Conservation (phyloP, 2,113 vertebrate species). For the Psammodynastes pulverulentus region DNA sequence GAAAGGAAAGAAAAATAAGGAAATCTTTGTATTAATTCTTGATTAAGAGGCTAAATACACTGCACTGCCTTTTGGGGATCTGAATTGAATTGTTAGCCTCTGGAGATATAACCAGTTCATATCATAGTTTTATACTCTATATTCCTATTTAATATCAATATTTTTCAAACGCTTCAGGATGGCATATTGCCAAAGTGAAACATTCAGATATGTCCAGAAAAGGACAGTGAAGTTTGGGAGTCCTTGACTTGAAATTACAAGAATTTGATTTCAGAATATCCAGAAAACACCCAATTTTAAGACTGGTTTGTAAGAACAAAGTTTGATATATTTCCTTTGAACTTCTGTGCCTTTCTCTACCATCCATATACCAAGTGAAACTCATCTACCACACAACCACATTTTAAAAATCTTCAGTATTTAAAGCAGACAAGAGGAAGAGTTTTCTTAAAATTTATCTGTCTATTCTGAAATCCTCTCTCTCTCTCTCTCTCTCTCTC, state of each 20-base stretch:
- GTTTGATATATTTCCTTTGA: background rate
- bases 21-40: slow-evolving; percentile 47
- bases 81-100: slow-evolving; percentile 61
- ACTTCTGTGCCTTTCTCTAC: background rate
- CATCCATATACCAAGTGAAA: background rate
- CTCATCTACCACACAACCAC: background rate
- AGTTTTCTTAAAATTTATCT: background rate
- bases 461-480: background rate
- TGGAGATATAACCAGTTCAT: background rate
- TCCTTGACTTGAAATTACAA: background rate
- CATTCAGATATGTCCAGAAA: slow-evolving; percentile 42
- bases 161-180: slow-evolving; percentile 49
- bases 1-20: slow-evolving; percentile 61
- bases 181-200: slow-evolving; percentile 43
- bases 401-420: background rate
- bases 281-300: slow-evolving; percentile 19
- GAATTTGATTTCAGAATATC: slow-evolving; percentile 33
- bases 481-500: too few species aligned
- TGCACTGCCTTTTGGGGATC: slow-evolving; percentile 46
- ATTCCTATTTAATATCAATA: slow-evolving; percentile 52
- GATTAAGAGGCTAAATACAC: slow-evolving; percentile 50
- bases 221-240: slow-evolving; percentile 1
- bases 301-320: background rate
- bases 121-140: slow-evolving; percentile 51
- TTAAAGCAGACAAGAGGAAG: background rate